phyloP scores from a whole-genome alignment of 2,113 vertebrate genomes.

The Apaloderma vittatum region DNA sequence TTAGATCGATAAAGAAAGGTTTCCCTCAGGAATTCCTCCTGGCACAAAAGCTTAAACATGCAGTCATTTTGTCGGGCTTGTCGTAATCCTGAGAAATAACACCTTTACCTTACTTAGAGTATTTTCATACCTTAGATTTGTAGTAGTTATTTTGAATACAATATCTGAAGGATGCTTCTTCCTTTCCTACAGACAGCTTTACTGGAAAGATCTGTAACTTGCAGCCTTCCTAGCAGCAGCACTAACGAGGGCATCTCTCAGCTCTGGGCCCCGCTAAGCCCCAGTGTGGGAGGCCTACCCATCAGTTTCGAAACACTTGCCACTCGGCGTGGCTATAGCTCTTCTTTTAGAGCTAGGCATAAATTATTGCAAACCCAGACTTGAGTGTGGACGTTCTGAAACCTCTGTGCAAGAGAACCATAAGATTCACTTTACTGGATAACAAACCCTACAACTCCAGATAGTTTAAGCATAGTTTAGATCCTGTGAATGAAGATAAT shows the following conservation, averaged over 20 bases:
- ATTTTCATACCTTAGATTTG: neutral
- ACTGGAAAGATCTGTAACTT: neutral
- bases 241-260: neutral
- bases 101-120: neutral
- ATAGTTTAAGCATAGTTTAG: neutral
- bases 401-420: neutral
- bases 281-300: neutral
- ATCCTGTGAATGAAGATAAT: neutral
- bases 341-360: neutral
- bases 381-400: neutral
- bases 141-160: neutral
- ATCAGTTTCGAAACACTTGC: neutral
- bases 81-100: neutral
- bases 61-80: neutral
- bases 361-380: neutral
- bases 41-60: neutral
- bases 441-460: neutral
- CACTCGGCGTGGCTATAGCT: neutral
- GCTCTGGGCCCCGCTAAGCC: neutral
- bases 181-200: neutral
- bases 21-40: neutral
- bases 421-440: neutral
- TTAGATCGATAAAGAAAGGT: neutral
- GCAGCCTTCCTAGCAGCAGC: neutral
- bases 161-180: neutral